phyloP scores from a whole-genome alignment of 1,140 invertebrate species.

The Venturia canescens region DNA sequence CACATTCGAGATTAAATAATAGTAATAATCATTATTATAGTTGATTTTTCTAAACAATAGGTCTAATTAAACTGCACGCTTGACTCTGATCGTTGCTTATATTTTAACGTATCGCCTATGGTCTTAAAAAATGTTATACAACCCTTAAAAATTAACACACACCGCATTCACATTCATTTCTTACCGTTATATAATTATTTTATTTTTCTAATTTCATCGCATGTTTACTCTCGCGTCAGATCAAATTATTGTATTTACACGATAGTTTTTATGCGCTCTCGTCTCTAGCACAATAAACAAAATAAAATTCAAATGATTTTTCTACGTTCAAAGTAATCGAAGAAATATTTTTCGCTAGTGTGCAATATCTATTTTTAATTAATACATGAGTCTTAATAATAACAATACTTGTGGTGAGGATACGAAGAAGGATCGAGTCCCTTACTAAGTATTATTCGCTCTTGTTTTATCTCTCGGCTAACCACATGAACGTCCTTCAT shows the following conservation, averaged over 20 bases:
- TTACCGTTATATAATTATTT: neutral
- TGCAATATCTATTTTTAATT: slow-evolving; percentile 18
- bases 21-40: too few relatives aligned
- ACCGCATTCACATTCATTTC: slow-evolving; percentile 16
- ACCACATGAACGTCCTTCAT: neutral
- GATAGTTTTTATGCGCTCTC: slow-evolving; percentile 8
- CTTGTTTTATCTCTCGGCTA: neutral
- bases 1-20: too few relatives aligned
- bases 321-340: neutral
- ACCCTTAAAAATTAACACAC: slow-evolving; percentile 21
- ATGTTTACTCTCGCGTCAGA: neutral
- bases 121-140: slow-evolving; percentile 22
- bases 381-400: slow-evolving; percentile 32
- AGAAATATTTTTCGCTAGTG: slow-evolving; percentile 7
- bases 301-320: neutral
- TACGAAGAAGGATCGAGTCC: slow-evolving; percentile 2
- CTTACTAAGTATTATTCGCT: slow-evolving; percentile 16
- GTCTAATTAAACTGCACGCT: too few relatives aligned
- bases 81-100: slow-evolving; percentile 16
- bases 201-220: neutral
- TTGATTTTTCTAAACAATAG: too few relatives aligned
- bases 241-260: slow-evolving; percentile 23
- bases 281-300: neutral
- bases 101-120: slow-evolving; percentile 3
- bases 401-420: slow-evolving; percentile 32